Base-by-base conservation (phyloP, 2,797 vertebrate genomes). In the Bradypus variegatus region DNA sequence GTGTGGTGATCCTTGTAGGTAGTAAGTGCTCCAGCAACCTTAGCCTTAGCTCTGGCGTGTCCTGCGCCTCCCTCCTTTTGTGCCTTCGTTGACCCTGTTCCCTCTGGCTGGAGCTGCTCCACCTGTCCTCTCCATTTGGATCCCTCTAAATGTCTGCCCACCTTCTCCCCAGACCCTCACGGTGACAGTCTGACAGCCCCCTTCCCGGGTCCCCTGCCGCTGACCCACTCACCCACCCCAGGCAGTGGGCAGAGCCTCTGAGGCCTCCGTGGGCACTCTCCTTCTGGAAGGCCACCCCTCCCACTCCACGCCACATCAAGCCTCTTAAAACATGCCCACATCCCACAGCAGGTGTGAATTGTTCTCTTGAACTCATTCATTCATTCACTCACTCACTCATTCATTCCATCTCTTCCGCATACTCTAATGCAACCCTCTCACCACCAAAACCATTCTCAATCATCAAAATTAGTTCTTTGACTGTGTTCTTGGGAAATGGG, bases 251-350 rank as follows among this genome's bases (percentile, higher is more conserved):
- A 5, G n/a, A 55, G 36, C 55, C 55, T 58, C 55, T 55, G 53
- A 23, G 50, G 8, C 7, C 36, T n/a, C 45, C 29, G 29, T 33
- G 5, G 8, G 67, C 4, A 2, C 6, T 38, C n/a, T 18, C 1
- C 41, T 53, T 73, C 38, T 8, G 7, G 25, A 14, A 48, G 16
- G 55, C 55, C 69, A 27, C 5, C 25, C 6, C 27, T 45, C 6
- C 41, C 41, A 45, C 41, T 45, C 19, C 16, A 23, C 0, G 0
- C n/a, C 33, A 1, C 13, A 0, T 38, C 6, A 23, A n/a, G 11
- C 69, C 67, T 25, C 12, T 10, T 33, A 73, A n/a, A 23, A 0
- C 5, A 4, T 4, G 78, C 14, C 33, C 18, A 64, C 55, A 2
- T 6, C 18, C 38, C 69, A 31, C 25, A 38, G 53, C 1, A 27